Evolutionary conservation across 2,113 vertebrate genomes (phyloP).

Genomic region (Phaethon lepturus): DNA sequence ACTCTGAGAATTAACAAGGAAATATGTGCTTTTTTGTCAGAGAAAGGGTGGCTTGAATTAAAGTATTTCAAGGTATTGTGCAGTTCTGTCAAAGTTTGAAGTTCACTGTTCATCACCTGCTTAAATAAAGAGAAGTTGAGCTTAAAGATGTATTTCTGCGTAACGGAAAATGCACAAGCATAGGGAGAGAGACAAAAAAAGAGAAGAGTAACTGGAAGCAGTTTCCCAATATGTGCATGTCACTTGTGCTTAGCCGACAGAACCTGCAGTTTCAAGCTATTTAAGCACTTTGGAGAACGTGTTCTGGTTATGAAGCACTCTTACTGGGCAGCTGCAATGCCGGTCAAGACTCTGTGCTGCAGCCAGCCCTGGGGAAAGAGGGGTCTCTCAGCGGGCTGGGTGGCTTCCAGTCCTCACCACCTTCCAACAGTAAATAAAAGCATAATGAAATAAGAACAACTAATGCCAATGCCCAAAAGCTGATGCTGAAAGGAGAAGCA

Average conservation of each 20-base stretch:
- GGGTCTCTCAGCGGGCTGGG: neutral
- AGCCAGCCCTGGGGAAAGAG: neutral
- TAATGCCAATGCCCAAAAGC: neutral
- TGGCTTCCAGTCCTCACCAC: neutral
- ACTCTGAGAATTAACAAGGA: neutral
- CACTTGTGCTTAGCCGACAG: neutral
- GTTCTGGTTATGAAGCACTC: neutral
- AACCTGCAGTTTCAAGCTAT: neutral
- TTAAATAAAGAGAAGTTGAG: neutral
- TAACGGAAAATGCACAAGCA: neutral
- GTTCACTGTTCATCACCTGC: neutral
- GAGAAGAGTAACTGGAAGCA: neutral
- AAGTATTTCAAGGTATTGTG: neutral
- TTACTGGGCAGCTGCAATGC: neutral
- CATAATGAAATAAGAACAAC: neutral
- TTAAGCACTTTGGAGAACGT: neutral
- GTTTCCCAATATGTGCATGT: neutral
- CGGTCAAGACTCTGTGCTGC: neutral
- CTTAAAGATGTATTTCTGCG: neutral
- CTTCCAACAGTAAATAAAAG: slow-evolving; percentile 31
- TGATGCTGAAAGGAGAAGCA: neutral
- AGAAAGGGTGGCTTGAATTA: neutral
- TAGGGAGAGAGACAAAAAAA: neutral
- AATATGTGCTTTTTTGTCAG: neutral
- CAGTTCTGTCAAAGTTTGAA: neutral